Percentiles rank a stretch among this genome's conserved stretches.
Conservation (phyloP, 2,888 invertebrate genomes). For the Melanotus villosus region DNA sequence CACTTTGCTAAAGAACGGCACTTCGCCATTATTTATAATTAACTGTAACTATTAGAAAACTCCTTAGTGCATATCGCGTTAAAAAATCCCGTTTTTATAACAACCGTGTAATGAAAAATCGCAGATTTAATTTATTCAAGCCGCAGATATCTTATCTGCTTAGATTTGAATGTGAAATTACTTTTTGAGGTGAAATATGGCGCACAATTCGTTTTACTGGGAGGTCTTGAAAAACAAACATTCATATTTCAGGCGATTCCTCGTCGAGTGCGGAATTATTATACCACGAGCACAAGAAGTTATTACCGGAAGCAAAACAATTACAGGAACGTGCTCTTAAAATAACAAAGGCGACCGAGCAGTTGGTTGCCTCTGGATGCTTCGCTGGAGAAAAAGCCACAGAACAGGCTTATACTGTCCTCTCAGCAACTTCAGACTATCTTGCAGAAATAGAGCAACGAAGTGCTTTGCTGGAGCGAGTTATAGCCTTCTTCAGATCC, state of each 20-base stretch:
- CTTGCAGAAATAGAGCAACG: slow-evolving; percentile 80
- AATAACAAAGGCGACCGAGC: slow-evolving; percentile 84
- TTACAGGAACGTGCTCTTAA: slow-evolving; percentile 83
- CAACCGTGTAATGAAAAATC: not conserved
- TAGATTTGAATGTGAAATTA: no score
- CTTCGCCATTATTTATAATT: not conserved
- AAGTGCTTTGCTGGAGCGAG: slow-evolving; percentile 76
- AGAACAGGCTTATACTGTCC: slow-evolving; percentile 76
- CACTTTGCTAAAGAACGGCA: not conserved
- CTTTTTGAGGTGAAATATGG: not conserved
- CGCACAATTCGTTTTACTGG: not conserved
- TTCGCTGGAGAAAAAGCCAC: slow-evolving; percentile 80
- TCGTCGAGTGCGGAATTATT: slow-evolving; percentile 77
- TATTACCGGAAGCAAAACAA: slow-evolving; percentile 80
- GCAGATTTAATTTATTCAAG: not conserved
- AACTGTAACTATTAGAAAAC: not conserved
- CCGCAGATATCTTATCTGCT: no score
- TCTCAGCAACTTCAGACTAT: slow-evolving; percentile 79
- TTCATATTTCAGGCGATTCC: slow-evolving; percentile 73
- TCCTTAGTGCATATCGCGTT: not conserved
- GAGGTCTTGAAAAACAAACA: not conserved
- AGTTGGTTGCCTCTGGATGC: slow-evolving; percentile 78
- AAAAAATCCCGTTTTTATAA: slow-evolving; percentile 10
- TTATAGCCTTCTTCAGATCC: slow-evolving; percentile 80
- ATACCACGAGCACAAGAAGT: slow-evolving; percentile 78